phyloP scores from a whole-genome alignment of 2,113 vertebrate genomes.

The Bujurquina vittata region DNA sequence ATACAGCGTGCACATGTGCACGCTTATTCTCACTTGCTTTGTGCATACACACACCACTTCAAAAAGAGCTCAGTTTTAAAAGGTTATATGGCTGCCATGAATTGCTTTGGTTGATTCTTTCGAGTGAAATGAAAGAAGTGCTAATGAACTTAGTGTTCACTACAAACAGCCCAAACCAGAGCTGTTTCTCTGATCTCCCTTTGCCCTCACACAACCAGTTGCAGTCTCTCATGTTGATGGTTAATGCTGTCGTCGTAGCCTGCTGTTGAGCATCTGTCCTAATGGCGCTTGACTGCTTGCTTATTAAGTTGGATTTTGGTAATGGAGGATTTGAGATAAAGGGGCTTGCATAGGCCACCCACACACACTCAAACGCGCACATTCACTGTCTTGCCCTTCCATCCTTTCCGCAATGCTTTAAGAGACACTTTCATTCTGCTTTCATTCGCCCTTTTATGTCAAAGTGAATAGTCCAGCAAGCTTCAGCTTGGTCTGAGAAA shows the following conservation, averaged over 20 bases:
- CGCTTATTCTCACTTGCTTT: slow-evolving; percentile 41
- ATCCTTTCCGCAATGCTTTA: neutral
- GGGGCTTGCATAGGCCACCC: slow-evolving; percentile 41
- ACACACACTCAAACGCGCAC: slow-evolving; percentile 6
- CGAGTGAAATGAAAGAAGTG: slow-evolving; percentile 64
- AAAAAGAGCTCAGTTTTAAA: slow-evolving; percentile 54
- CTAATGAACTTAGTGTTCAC: slow-evolving; percentile 68
- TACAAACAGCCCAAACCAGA: slow-evolving; percentile 71
- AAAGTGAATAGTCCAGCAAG: slow-evolving; percentile 23
- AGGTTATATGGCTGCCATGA: slow-evolving; percentile 56
- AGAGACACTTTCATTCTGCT: slow-evolving; percentile 25
- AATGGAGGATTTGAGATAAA: slow-evolving; percentile 41
- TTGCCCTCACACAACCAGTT: slow-evolving; percentile 32
- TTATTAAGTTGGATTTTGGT: slow-evolving; percentile 44
- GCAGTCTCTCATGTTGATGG: slow-evolving; percentile 41
- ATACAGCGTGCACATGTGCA: slow-evolving; percentile 30
- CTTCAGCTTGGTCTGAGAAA: slow-evolving; percentile 21
- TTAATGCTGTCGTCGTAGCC: slow-evolving; percentile 5
- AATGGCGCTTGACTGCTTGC: slow-evolving; percentile 36
- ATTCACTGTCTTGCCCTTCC: neutral
- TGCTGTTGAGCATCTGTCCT: slow-evolving; percentile 57
- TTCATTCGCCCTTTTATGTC: neutral
- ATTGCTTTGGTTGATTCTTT: slow-evolving; percentile 60
- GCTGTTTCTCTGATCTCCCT: slow-evolving; percentile 63
- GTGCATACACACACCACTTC: slow-evolving; percentile 56